Base-by-base conservation (phyloP, 2,797 vertebrate genomes). In the Helarctos malayanus region DNA sequence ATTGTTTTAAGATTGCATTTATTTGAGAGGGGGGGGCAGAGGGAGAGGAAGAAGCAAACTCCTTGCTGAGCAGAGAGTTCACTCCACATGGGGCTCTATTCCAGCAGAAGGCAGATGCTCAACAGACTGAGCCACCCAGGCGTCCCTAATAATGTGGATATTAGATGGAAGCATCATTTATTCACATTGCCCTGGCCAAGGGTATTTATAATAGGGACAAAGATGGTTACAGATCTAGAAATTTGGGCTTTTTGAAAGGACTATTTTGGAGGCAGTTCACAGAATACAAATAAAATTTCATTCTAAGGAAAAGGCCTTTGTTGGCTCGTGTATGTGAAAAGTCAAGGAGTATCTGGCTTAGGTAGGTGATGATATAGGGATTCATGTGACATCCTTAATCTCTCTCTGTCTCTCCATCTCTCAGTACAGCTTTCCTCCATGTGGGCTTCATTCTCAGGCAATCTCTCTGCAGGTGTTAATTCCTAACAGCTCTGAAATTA, bases 241-340 rank as follows among this genome's bases (percentile, higher is more conserved):
- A 56, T 1, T 49, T 75, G 15, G 25, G 5, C 13, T 35, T 95
- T 61, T 57, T n/a, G 21, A 76, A 94, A 88, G 27, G 14, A 78
- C 71, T 71, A 56, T 75, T 93, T 78, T 81, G 29, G n/a, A 96
- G 12, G 18, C 7, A 69, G 57, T 69, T 79, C 49, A 89, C 16
- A 75, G 32, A 93, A 93, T n/a, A 21, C 7, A 95, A 96, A 95
- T 57, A 9, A 89, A 86, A 82, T 8, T 47, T 91, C 57, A 68
- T 29, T n/a, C 21, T 35, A 54, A 79, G 32, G 10, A 80, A 85
- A 52, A 68, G 18, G 2, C 12, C 14, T 49, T 73, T 32, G 47
- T 54, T 68, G 32, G 14, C 5, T 69, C 9, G 38, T 23, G 4
- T 41, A 54, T 54, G 32, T 61, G 21, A 73, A 91, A 91, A 90